Percentiles rank a stretch among this genome's conserved stretches.
phyloP scores from a whole-genome alignment of 2,888 invertebrate genomes.

The Enchytraeus crypticus region DNA sequence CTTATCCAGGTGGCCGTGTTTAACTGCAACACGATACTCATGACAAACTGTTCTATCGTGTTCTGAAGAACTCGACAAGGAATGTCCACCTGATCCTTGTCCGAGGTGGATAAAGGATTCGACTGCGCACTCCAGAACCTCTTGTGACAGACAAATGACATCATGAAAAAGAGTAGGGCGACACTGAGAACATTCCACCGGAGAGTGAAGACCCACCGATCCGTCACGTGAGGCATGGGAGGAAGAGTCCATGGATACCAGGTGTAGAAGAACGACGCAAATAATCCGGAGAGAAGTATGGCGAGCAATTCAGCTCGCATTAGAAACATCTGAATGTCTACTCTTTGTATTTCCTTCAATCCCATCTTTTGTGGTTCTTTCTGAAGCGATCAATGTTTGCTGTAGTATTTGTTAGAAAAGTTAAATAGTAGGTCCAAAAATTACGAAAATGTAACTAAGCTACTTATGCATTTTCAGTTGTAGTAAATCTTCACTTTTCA shows the following conservation, averaged over 20 bases:
- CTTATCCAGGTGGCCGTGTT: constrained; percentile 24
- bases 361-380: too few relatives aligned
- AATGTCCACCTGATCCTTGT: constrained; percentile 19
- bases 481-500: too few relatives aligned
- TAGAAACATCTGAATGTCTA: too few relatives aligned
- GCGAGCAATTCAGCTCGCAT: too few relatives aligned
- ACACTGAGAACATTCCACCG: constrained; percentile 23
- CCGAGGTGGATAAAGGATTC: constrained; percentile 24
- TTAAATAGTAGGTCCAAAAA: too few relatives aligned
- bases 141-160: constrained; percentile 9
- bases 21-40: constrained; percentile 23
- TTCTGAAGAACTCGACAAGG: constrained; percentile 20
- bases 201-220: constrained; percentile 24
- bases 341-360: too few relatives aligned
- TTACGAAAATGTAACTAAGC: too few relatives aligned
- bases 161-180: constrained; percentile 16
- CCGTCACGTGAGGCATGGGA: not conserved
- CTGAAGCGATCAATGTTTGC: too few relatives aligned
- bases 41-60: constrained; percentile 26
- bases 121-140: constrained; percentile 21
- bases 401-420: too few relatives aligned
- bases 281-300: too few relatives aligned
- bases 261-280: not conserved
- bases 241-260: not conserved
- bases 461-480: too few relatives aligned